Evolutionary conservation across 2,888 invertebrate species (phyloP).

Genomic region (Drosophila diplacantha): DNA sequence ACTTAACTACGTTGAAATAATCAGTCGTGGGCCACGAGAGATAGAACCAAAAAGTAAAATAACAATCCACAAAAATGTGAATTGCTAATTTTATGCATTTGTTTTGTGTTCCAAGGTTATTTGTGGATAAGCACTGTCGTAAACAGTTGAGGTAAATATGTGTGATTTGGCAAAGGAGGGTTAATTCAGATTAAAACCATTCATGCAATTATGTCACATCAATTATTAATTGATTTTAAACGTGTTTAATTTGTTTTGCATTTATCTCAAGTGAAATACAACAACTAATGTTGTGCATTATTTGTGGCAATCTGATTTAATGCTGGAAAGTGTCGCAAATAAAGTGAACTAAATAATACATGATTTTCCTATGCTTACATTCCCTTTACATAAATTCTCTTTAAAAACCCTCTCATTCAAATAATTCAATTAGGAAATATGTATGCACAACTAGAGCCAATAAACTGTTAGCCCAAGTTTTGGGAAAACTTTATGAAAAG

Average conservation of each 20-base stretch:
- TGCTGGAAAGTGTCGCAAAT: background rate
- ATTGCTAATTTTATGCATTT: constrained; percentile 41
- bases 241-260: too few relatives aligned
- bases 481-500: constrained; percentile 23
- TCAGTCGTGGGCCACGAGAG: constrained; percentile 3
- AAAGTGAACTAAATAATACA: background rate
- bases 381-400: background rate
- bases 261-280: background rate
- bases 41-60: constrained; percentile 7
- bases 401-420: background rate
- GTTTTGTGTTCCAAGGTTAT: constrained; percentile 31
- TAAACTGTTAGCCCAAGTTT: constrained; percentile 3
- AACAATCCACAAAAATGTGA: constrained; percentile 28
- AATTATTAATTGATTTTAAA: background rate
- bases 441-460: background rate
- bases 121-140: constrained; percentile 9
- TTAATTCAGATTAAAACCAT: background rate
- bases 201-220: background rate
- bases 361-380: background rate
- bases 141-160: constrained; percentile 17
- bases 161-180: too few relatives aligned
- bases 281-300: background rate
- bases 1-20: constrained; percentile 37
- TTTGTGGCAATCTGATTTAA: background rate
- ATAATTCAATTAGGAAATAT: constrained; percentile 1